These are phyloP conservation scores for Poecilia velifera DNA, from an alignment of 2,797 vertebrate species.

Conservation along the genomic window DNA sequence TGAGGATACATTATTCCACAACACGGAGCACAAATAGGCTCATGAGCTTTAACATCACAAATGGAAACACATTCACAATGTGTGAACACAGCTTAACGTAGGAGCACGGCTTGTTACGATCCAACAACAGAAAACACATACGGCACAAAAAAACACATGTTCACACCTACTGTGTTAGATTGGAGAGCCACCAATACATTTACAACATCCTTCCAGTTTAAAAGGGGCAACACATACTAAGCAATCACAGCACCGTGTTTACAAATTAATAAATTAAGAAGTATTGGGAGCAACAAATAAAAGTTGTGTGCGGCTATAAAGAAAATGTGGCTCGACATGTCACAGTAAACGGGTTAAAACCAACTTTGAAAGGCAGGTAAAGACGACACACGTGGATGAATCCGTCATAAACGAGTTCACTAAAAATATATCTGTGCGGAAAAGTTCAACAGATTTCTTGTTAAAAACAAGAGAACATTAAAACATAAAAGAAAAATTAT, in stretches of 20 bases:
- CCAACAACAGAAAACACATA: slow-evolving; percentile 29
- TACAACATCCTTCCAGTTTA: slow-evolving; percentile 18
- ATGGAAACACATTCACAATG: slow-evolving; percentile 40
- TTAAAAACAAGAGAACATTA: neutral
- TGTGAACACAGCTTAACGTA: slow-evolving; percentile 49
- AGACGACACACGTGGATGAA: neutral
- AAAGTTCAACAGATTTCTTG: neutral
- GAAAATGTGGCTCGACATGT: neutral
- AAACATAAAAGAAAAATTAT: neutral
- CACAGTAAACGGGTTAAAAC: too few relatives aligned
- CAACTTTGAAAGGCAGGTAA: neutral
- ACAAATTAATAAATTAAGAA: neutral
- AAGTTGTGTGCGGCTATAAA: neutral
- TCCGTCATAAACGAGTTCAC: too few relatives aligned
- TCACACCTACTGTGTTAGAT: slow-evolving; percentile 30
- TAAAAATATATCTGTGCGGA: neutral
- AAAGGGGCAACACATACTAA: neutral
- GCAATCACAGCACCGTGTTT: neutral
- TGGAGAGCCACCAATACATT: slow-evolving; percentile 18
- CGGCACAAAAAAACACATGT: slow-evolving; percentile 29
- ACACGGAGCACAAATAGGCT: slow-evolving; percentile 40
- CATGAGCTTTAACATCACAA: slow-evolving; percentile 29
- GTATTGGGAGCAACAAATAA: neutral
- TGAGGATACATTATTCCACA: slow-evolving; percentile 11
- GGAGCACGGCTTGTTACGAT: slow-evolving; percentile 22